Evolutionary conservation across 2,797 vertebrate genomes (phyloP).

Genomic region (Sebastes iracundus): DNA sequence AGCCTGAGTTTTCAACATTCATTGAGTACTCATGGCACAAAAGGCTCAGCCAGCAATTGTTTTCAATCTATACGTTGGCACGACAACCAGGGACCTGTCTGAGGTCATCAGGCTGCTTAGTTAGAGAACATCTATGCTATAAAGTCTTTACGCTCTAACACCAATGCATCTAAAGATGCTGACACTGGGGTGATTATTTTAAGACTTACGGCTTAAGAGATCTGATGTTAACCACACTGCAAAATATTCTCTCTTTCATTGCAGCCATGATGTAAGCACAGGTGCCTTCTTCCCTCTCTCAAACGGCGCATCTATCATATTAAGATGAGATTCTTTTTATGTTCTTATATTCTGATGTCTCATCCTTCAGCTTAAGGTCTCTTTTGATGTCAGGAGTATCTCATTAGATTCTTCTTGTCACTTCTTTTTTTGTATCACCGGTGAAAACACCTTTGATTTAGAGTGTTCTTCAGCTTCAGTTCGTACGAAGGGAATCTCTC

Average conservation of each 20-base stretch:
- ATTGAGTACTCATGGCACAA: neutral
- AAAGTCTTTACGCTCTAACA: neutral
- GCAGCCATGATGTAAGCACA: conserved; percentile 25
- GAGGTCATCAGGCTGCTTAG: neutral
- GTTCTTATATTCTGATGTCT: conserved; percentile 29
- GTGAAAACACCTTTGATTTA: conserved; percentile 43
- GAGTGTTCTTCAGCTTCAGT: conserved; percentile 15
- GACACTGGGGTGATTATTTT: neutral
- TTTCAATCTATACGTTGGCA: neutral
- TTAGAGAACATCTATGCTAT: neutral
- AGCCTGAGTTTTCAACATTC: neutral
- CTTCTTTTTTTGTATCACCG: conserved; percentile 11
- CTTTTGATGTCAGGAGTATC: conserved; percentile 54
- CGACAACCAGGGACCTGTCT: neutral
- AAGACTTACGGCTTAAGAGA: neutral
- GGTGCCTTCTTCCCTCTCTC: conserved; percentile 14
- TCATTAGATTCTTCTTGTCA: conserved; percentile 48
- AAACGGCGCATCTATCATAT: conserved; percentile 20
- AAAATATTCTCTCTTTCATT: neutral
- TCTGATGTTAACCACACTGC: neutral
- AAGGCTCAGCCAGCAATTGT: neutral
- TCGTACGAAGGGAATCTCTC: neutral
- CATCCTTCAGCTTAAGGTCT: conserved; percentile 28
- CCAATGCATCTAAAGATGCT: neutral
- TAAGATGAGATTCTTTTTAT: conserved; percentile 37